phyloP scores from a whole-genome alignment of 2,113 vertebrate genomes.

The Bucco capensis region DNA sequence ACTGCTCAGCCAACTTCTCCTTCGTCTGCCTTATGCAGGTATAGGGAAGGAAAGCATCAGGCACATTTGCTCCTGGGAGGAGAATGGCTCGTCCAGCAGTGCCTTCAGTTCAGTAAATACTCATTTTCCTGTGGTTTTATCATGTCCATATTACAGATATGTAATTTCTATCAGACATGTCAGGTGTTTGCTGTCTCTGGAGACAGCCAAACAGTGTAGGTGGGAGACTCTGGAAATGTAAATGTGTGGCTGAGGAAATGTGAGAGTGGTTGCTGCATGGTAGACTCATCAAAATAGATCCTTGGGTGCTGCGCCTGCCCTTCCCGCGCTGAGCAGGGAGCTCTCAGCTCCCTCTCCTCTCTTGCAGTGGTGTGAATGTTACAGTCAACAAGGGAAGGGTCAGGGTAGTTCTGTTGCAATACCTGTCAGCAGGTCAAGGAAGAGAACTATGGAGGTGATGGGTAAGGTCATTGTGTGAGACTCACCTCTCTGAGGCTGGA shows the following conservation, averaged over 20 bases:
- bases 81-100: not conserved
- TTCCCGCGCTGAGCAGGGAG: rapidly evolving
- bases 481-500: not conserved
- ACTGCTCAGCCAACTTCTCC: not conserved
- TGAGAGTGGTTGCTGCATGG: not conserved
- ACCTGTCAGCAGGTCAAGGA: not conserved
- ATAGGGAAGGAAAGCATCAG: not conserved
- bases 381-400: not conserved
- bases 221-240: not conserved
- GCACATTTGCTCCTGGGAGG: not conserved
- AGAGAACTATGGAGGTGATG: not conserved
- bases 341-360: not conserved
- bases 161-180: not conserved
- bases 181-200: not conserved
- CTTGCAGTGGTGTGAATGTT: not conserved
- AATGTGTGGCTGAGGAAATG: not conserved
- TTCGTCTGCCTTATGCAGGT: not conserved
- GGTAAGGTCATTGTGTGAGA: not conserved
- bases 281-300: not conserved
- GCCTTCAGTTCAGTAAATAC: not conserved
- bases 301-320: not conserved
- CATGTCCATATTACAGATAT: not conserved
- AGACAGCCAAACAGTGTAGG: not conserved
- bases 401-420: not conserved
- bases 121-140: not conserved